phyloP scores from a whole-genome alignment of 2,888 invertebrate species.

The Stegophylla sp. region DNA sequence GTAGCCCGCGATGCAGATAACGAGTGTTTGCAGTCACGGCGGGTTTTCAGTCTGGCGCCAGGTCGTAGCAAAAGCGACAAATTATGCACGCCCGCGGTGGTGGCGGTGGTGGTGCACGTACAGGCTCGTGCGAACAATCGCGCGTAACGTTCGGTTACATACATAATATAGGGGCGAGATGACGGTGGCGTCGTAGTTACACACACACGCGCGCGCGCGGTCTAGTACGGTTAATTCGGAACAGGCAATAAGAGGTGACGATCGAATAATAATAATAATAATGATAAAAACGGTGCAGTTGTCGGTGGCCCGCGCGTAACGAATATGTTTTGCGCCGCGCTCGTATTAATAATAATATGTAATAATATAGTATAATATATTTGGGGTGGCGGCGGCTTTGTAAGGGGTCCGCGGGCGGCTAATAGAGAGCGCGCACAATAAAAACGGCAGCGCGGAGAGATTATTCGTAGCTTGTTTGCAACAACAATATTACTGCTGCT shows the following conservation, averaged over 20 bases:
- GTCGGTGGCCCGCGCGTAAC: slow-evolving; percentile 37
- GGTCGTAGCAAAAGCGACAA: too few relatives aligned
- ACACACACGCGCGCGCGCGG: too few relatives aligned
- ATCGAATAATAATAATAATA: slow-evolving; percentile 58
- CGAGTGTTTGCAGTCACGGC: too few relatives aligned
- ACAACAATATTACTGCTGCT: slow-evolving; percentile 24
- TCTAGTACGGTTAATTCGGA: slow-evolving; percentile 28
- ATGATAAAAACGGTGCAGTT: slow-evolving; percentile 32
- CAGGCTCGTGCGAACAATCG: too few relatives aligned
- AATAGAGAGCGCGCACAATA: slow-evolving; percentile 7
- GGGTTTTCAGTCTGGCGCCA: too few relatives aligned
- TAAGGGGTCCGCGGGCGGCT: slow-evolving; percentile 14
- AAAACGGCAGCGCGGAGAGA: slow-evolving; percentile 31
- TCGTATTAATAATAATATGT: too few relatives aligned
- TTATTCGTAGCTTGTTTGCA: slow-evolving; percentile 54
- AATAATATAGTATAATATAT: too few relatives aligned
- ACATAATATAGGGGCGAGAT: background rate
- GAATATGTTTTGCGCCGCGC: slow-evolving; percentile 30
- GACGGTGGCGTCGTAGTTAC: background rate
- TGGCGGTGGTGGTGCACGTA: too few relatives aligned
- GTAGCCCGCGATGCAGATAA: too few relatives aligned
- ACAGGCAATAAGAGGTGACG: slow-evolving; percentile 40
- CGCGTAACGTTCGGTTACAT: too few relatives aligned
- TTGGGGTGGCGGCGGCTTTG: slow-evolving; percentile 3
- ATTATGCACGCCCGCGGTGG: too few relatives aligned